Percentiles rank a stretch among this genome's conserved stretches.
Evolutionary conservation across 23 tunicate genomes (phyloP).

Genomic region (Pegea sp.): DNA sequence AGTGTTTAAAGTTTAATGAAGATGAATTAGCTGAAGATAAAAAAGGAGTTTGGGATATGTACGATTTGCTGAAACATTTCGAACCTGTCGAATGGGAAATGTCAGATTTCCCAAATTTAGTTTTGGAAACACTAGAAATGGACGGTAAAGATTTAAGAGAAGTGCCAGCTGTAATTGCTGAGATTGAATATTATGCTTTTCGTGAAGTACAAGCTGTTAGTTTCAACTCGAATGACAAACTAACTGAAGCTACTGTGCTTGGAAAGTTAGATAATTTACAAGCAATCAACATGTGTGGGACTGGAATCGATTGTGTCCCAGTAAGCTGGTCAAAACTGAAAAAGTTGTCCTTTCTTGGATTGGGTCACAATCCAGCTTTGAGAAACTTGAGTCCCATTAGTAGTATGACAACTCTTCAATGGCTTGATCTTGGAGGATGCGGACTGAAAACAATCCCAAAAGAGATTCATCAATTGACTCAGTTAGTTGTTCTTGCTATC

Average conservation of each 20-base stretch:
- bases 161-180: constrained; percentile 70
- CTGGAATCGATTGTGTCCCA: constrained; percentile 36
- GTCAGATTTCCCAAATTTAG: constrained; percentile 19
- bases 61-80: constrained; percentile 46
- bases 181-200: constrained; percentile 87
- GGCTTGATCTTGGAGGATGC: constrained; percentile 91
- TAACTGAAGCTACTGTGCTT: constrained; percentile 42
- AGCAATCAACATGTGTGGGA: constrained; percentile 88
- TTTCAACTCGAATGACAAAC: constrained; percentile 46
- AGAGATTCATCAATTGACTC: constrained; percentile 53
- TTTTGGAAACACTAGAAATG: constrained; percentile 54
- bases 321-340: constrained; percentile 30
- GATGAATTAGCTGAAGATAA: too few species aligned
- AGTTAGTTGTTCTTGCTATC: constrained; percentile 60
- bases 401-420: constrained; percentile 28
- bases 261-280: constrained; percentile 67
- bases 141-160: constrained; percentile 38
- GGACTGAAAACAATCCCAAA: constrained; percentile 47
- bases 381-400: constrained; percentile 23
- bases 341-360: constrained; percentile 53
- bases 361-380: constrained; percentile 42
- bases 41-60: constrained; percentile 90
- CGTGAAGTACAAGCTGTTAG: constrained; percentile 90
- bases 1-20: too few species aligned
- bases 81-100: constrained; percentile 81